These are phyloP conservation scores for Carcharodon carcharias DNA, from an alignment of 2,797 vertebrate genomes.

Conservation along the genomic window DNA sequence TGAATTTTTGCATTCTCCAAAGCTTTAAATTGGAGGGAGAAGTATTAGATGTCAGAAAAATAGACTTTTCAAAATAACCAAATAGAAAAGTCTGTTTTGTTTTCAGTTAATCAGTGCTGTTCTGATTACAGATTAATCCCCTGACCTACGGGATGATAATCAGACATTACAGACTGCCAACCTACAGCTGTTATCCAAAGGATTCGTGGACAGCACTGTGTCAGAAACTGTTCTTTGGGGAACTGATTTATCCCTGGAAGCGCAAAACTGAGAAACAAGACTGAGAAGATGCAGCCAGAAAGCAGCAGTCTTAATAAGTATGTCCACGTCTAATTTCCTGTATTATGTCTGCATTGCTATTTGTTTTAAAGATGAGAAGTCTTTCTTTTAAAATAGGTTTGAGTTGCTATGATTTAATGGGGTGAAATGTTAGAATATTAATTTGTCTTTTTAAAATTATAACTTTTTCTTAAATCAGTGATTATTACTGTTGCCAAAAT, in stretches of 20 bases:
- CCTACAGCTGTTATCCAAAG: slow-evolving; percentile 79
- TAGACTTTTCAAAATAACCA: neutral
- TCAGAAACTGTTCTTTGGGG: slow-evolving; percentile 86
- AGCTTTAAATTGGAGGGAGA: neutral
- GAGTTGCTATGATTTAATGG: neutral
- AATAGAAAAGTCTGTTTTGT: neutral
- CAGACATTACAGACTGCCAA: slow-evolving; percentile 72
- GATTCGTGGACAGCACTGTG: slow-evolving; percentile 81
- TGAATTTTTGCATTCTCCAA: neutral
- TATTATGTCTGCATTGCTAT: slow-evolving; percentile 1
- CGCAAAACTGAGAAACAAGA: slow-evolving; percentile 77
- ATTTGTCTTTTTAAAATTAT: neutral
- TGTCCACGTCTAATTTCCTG: neutral
- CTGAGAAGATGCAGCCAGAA: slow-evolving; percentile 49
- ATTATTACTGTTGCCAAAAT: slow-evolving; percentile 19
- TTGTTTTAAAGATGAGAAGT: neutral
- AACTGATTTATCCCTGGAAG: slow-evolving; percentile 92
- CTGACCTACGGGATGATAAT: slow-evolving; percentile 65
- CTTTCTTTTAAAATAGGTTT: neutral
- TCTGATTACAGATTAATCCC: slow-evolving; percentile 75
- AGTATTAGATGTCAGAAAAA: neutral
- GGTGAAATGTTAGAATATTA: neutral
- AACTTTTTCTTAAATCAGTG: neutral
- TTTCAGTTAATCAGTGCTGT: neutral
- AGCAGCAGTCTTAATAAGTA: neutral